Evolutionary conservation across 1,140 invertebrate genomes (phyloP), one percentile per base, ranked within the genome.

Genomic region (Campoletis sonorensis): DNA sequence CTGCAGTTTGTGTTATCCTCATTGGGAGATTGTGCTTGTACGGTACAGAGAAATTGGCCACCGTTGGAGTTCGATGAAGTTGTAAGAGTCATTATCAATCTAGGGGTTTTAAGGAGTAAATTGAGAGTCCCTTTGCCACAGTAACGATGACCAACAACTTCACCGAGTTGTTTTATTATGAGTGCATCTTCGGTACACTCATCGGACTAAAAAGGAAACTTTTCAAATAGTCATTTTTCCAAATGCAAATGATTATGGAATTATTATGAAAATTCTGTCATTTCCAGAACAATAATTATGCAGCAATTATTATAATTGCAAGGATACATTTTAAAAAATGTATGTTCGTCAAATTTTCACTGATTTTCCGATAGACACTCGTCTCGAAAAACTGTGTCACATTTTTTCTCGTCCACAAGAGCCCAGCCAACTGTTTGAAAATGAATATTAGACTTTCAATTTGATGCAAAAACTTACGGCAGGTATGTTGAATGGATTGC

Each of bases 51-150:
- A 82, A 94, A 94, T 27, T 86, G 83, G 1, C 93, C 93, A 21
- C 93, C 51, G 4, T 18, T 1, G 16, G 18, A 93, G 30, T 81
- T 82, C 0, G 23, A 23, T 0, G 90, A 81, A 18, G 83, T 84
- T 40, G 45, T 40, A 61, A 90, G 84, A 92, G 92, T 91, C 4
- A 94, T 73, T 26, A 84, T 85, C 26, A 95, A 84, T 23, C 84
- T 76, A 83, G 92, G 92, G 1, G 83, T 88, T 3, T 87, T 86
- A 0, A 94, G 93, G 0, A 90, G 78, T 0, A 92, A 73, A n/a
- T 79, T 89, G 11, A 94, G 84, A 0, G 85, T 83, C 0, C 93
- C 92, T 0, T 75, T 79, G 13, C 94, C 94, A 81, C 94, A 95
- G 83, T 94, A 94, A 11, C 85, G 90, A 7, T 92, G 88, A 51